Base-by-base conservation (phyloP, 2,113 vertebrate species). In the Carettochelys insculpta region DNA sequence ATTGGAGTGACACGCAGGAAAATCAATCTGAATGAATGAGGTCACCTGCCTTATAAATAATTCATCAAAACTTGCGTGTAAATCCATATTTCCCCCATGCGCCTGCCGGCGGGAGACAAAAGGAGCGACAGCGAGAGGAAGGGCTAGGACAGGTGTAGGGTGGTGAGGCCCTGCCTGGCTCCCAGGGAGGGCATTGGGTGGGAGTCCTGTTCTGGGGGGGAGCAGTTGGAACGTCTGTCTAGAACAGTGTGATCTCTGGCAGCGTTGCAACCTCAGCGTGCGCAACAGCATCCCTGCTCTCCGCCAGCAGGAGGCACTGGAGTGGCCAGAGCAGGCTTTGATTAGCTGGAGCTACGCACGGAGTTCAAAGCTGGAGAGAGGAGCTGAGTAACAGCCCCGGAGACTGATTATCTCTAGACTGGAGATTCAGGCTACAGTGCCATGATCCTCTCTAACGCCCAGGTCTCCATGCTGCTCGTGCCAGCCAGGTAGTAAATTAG, bases 11-110 rank as follows among this genome's bases (percentile, higher is more conserved):
- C 95, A 92, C 1, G 7, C 65, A 81, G 90, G 94, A 92, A 95
- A 96, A 97, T 97, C 95, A 92, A 65, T 89, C 81, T 95, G 96
- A 97, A 95, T 27, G 96, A 97, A 97, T 97, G 96, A 96, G 96
- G 96, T 96, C 96, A 96, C 95, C 96, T 95, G 95, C 91, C 88
- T 80, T 6, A 90, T 89, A 89, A 92, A 97, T 92, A 86, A 95
- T 94, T 88, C 94, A 95, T 82, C 94, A 6, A 20, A 68, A 54
- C 48, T 38, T 1, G 5, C 29, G 2, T 4, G 73, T 38, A 78
- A 9, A 85, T 77, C 56, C 88, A 88, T 83, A 86, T 79, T 82
- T 50, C 25, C 41, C 68, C 71, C 2, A 1, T 2, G 38, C 4
- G 51, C 52, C 0, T 73, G 27, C 50, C 1, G 5, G 13, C 9